Evolutionary conservation across 1,140 invertebrate genomes (phyloP), one percentile per base, ranked within the genome.

Genomic region (Tetramorium alpestre): DNA sequence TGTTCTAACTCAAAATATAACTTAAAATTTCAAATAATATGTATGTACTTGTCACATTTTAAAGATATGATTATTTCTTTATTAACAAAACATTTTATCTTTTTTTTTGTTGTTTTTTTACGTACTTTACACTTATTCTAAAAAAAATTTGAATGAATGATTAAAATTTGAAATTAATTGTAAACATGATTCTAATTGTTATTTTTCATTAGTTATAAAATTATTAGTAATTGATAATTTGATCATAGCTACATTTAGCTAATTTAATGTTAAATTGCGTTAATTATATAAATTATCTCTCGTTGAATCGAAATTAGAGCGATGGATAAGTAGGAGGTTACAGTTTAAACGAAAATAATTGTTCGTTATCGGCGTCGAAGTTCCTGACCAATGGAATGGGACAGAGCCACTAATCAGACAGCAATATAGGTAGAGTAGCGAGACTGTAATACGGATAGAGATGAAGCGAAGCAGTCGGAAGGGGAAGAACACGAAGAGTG

Each of bases 331-430:
- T 84, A 47, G 41, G 25, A 22, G 69, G n/a, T 60, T 72, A 60
- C 67, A 60, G 47, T 64, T 78, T 49, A 70, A 62, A 44, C 62
- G 86, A 92, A 93, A 93, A 91, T 94, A 93, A 93, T 93, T 90
- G 91, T 90, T 92, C 89, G 89, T 92, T 92, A 92, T 93, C 91
- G 89, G 58, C 84, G 89, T 80, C 70, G 73, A 82, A 84, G 25
- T 60, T 84, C n/a, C 49, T 73, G 82, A 77, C 85, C 86, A 78
- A 87, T 75, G 80, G 69, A 44, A 85, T n/a, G 51, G 56, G 38
- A 76, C 72, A 56, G 60, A 33, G 60, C 69, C 64, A 88, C 88
- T 92, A 91, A 92, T 92, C 88, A 88, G 87, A 72, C 70, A 64
- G 64, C 69, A 56, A 80, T 88, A 89, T 86, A 89, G 75, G 67